These are phyloP conservation scores for Corythornis vintsioides DNA, from an alignment of 2,113 vertebrate genomes.

Conservation along the genomic window DNA sequence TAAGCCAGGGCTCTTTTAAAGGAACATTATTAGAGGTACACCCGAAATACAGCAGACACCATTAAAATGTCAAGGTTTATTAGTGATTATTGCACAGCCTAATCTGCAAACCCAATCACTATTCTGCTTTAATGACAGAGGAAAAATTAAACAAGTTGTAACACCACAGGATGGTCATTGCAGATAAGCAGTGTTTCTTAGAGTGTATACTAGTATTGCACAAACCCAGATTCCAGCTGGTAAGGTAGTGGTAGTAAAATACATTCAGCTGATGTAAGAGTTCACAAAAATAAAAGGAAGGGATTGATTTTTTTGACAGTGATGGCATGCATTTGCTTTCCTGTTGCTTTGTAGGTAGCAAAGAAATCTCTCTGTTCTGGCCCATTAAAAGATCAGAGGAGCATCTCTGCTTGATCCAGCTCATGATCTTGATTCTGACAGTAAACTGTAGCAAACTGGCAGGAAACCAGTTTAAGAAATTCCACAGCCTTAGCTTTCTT, in stretches of 20 bases:
- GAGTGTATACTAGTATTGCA: background rate
- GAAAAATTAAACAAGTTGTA: background rate
- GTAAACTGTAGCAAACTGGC: background rate
- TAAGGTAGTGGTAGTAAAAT: background rate
- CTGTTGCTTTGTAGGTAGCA: background rate
- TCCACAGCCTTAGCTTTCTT: background rate
- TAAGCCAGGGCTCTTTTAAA: conserved; percentile 6
- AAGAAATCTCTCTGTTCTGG: background rate
- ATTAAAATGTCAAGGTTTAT: conserved; percentile 31
- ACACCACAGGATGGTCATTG: background rate
- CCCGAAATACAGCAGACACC: background rate
- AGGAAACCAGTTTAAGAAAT: background rate
- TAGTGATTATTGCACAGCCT: background rate
- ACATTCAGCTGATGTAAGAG: background rate
- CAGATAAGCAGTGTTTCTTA: background rate
- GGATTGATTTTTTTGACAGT: background rate
- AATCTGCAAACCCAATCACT: background rate
- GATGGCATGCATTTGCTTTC: background rate
- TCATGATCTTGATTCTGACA: background rate
- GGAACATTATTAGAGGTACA: background rate
- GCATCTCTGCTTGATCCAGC: background rate
- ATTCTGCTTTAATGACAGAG: background rate
- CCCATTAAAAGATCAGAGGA: background rate
- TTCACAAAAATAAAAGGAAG: background rate
- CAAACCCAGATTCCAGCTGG: background rate